Evolutionary conservation across 1,140 invertebrate genomes (phyloP).

Genomic region (Eumaeus atala): DNA sequence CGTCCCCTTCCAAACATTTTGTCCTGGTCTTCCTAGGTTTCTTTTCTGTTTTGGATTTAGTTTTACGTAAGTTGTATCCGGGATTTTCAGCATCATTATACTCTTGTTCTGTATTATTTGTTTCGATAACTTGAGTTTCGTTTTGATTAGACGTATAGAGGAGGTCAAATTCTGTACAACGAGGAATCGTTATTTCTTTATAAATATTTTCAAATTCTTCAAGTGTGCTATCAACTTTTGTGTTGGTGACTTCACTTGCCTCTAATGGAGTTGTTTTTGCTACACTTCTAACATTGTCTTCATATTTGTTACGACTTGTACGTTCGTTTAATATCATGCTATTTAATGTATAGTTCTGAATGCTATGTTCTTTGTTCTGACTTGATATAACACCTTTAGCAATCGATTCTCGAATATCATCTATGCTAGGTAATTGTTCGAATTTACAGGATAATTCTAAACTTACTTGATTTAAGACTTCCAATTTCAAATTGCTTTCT

Average conservation of each 20-base stretch:
- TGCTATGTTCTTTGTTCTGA: too few relatives aligned
- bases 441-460: too few relatives aligned
- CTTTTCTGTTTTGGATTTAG: conserved; percentile 30
- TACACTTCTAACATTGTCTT: too few relatives aligned
- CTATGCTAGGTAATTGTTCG: too few relatives aligned
- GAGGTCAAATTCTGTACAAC: conserved; percentile 53
- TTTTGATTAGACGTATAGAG: conserved; percentile 34
- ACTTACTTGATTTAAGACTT: too few relatives aligned
- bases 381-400: too few relatives aligned
- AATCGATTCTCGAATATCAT: too few relatives aligned
- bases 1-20: conserved; percentile 25
- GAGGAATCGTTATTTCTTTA: conserved; percentile 41
- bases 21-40: conserved; percentile 21
- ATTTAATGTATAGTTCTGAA: too few relatives aligned
- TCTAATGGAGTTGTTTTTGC: too few relatives aligned
- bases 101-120: not conserved
- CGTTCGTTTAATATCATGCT: too few relatives aligned
- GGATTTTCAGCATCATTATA: conserved; percentile 23
- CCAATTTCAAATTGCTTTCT: too few relatives aligned
- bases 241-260: conserved; percentile 18
- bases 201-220: conserved; percentile 58
- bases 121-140: conserved; percentile 20
- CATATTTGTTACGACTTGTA: too few relatives aligned
- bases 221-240: conserved; percentile 39
- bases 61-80: conserved; percentile 47